Conservation (phyloP, 2,797 vertebrate genomes). For the Myripristis murdjan region DNA sequence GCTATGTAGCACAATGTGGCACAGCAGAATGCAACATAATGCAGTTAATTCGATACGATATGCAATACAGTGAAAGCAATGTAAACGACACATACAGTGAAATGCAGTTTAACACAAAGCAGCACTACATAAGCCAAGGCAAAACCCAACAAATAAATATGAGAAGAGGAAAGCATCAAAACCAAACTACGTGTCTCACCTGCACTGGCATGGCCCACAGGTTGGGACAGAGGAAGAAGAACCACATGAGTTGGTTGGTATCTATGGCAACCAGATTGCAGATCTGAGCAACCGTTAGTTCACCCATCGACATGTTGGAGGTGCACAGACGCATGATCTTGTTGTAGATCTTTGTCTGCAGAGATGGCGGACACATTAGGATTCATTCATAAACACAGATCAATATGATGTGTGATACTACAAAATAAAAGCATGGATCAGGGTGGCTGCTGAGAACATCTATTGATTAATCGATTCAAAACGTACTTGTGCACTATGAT, state of each 20-base stretch:
- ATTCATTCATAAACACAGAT: neutral
- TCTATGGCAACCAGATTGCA: constrained; percentile 98
- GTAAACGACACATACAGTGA: neutral
- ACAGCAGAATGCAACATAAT: neutral
- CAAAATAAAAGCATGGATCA: neutral
- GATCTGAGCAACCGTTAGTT: constrained; percentile 96
- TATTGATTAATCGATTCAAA: too few relatives aligned
- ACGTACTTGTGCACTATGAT: too few relatives aligned
- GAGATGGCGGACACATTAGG: neutral
- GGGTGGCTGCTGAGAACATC: too few relatives aligned
- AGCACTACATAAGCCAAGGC: neutral
- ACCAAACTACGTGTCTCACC: constrained; percentile 79
- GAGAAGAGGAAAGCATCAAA: too few relatives aligned
- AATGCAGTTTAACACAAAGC: neutral
- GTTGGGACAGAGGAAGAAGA: constrained; percentile 98
- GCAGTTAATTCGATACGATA: too few relatives aligned
- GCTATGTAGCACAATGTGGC: neutral
- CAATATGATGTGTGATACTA: neutral
- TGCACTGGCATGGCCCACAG: constrained; percentile 99
- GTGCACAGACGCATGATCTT: constrained; percentile 99
- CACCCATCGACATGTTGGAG: constrained; percentile 98
- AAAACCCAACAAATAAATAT: neutral
- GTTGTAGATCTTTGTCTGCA: constrained; percentile 98
- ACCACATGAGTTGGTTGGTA: constrained; percentile 99
- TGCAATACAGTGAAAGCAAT: neutral